phyloP scores from a whole-genome alignment of 2,888 invertebrate genomes.

The Netelia melanura region DNA sequence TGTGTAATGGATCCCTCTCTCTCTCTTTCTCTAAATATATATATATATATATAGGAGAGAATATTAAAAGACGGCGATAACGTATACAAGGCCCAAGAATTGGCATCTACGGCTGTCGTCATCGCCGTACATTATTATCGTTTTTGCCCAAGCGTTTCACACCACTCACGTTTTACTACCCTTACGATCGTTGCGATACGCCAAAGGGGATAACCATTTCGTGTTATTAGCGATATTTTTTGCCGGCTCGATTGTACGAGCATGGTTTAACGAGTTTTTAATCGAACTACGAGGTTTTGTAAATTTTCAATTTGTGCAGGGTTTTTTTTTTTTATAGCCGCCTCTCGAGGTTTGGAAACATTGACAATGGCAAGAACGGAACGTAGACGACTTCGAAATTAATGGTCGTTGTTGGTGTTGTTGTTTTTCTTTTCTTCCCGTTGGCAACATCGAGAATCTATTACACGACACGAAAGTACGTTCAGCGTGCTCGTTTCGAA shows the following conservation, averaged over 20 bases:
- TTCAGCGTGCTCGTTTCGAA: constrained; percentile 6
- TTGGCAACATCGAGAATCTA: background rate
- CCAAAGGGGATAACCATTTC: background rate
- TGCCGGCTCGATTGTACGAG: background rate
- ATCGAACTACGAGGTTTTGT: background rate
- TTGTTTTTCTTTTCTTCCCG: background rate
- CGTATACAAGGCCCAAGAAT: constrained; percentile 35
- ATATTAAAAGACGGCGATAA: constrained; percentile 55
- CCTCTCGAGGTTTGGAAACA: too few species aligned
- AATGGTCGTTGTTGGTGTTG: background rate
- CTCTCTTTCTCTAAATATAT: constrained; percentile 14
- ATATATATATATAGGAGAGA: constrained; percentile 7
- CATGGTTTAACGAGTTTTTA: too few species aligned
- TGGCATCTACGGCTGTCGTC: constrained; percentile 16
- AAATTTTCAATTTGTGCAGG: background rate
- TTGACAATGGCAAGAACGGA: background rate
- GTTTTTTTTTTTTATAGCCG: too few species aligned
- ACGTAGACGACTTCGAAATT: background rate
- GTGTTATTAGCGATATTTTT: background rate
- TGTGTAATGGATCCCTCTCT: constrained; percentile 21
- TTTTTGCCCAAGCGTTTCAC: constrained; percentile 13
- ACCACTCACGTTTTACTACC: constrained; percentile 6
- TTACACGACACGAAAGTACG: background rate
- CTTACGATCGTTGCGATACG: background rate
- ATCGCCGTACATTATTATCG: constrained; percentile 21